Evolutionary conservation across 2,888 invertebrate species (phyloP).

Genomic region (Taphrorychus bicolor): DNA sequence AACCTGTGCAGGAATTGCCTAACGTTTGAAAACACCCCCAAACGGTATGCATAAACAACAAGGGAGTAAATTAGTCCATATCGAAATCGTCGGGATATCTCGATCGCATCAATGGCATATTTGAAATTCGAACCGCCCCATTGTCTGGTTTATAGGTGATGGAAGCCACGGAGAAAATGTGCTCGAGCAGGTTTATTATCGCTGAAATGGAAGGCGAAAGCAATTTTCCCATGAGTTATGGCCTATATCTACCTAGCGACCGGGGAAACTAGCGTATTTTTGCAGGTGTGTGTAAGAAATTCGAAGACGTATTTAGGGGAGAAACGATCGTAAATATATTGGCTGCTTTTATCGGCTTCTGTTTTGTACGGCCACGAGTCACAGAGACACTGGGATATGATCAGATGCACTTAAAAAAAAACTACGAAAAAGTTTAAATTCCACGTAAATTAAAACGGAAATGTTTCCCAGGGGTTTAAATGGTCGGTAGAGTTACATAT

Average conservation of each 20-base stretch:
- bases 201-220: constrained; percentile 60
- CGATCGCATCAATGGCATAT: constrained; percentile 35
- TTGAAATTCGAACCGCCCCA: constrained; percentile 41
- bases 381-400: too few species aligned
- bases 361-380: constrained; percentile 54
- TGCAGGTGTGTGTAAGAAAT: constrained; percentile 58
- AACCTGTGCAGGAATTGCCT: constrained; percentile 3
- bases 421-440: too few species aligned
- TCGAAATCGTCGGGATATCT: constrained; percentile 34
- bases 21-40: background rate
- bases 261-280: constrained; percentile 59
- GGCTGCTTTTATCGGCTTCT: constrained; percentile 60
- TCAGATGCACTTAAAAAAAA: too few species aligned
- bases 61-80: constrained; percentile 51
- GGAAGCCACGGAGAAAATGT: constrained; percentile 51
- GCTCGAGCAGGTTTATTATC: constrained; percentile 58
- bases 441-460: too few species aligned
- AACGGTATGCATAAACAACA: constrained; percentile 13
- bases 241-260: constrained; percentile 60
- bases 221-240: constrained; percentile 60
- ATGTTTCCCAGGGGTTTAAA: too few species aligned
- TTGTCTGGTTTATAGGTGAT: constrained; percentile 42
- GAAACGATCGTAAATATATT: constrained; percentile 59
- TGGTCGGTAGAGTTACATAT: too few species aligned
- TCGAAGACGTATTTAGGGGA: constrained; percentile 52